Evolutionary conservation across 1,140 invertebrate genomes (phyloP).

Genomic region (Drosophila parabipectinata): DNA sequence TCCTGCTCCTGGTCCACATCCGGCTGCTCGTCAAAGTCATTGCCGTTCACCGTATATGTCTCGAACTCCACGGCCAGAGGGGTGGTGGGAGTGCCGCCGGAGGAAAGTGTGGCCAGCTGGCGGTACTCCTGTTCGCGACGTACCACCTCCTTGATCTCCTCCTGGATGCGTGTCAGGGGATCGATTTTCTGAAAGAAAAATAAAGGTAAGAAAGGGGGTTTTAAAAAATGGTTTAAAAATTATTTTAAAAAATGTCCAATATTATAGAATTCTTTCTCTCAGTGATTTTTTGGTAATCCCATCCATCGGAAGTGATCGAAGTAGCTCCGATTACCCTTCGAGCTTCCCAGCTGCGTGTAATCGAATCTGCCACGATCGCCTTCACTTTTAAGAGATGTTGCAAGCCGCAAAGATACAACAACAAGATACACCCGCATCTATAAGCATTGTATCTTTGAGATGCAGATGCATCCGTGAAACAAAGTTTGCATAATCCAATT

Average conservation of each 20-base stretch:
- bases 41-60: slow-evolving; percentile 68
- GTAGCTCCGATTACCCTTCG: slow-evolving; percentile 41
- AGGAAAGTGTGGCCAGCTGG: slow-evolving; percentile 85
- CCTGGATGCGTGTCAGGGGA: slow-evolving; percentile 87
- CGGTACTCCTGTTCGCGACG: slow-evolving; percentile 88
- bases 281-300: slow-evolving; percentile 12
- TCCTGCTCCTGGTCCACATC: neutral
- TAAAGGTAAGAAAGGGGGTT: neutral
- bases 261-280: neutral
- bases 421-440: slow-evolving; percentile 27
- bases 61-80: slow-evolving; percentile 52
- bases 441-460: neutral
- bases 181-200: slow-evolving; percentile 85
- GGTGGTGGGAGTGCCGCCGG: slow-evolving; percentile 62
- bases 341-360: slow-evolving; percentile 47
- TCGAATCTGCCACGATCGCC: slow-evolving; percentile 41
- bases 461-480: slow-evolving; percentile 9
- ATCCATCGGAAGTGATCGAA: slow-evolving; percentile 43
- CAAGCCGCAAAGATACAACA: neutral
- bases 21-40: slow-evolving; percentile 6
- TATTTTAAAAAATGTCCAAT: too few species aligned
- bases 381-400: slow-evolving; percentile 33
- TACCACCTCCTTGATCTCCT: slow-evolving; percentile 89
- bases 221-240: neutral
- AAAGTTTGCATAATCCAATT: slow-evolving; percentile 39